A percentile compares a stretch with the other conserved stretches of the same genome.
Conservation (phyloP, 2,888 invertebrate species). For the Schizaphis graminum region DNA sequence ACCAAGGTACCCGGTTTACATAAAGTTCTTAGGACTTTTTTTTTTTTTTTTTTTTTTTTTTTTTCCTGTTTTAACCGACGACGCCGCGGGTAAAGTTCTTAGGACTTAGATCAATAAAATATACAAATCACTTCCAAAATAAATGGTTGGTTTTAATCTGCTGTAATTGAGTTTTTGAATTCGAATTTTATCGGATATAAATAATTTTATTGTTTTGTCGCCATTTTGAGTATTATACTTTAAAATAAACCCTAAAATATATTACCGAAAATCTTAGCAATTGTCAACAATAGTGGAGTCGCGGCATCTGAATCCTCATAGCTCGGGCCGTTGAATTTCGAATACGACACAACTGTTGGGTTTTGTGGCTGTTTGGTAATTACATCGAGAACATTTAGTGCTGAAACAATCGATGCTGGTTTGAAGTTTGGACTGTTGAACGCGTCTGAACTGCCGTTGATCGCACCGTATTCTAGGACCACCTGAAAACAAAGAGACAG, state of each 20-base stretch:
- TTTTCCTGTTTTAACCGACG: no score
- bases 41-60: no score
- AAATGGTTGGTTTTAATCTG: no score
- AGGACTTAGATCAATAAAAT: no score
- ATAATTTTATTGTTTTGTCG: no score
- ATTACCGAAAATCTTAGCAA: constrained; percentile 56
- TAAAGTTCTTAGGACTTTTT: no score
- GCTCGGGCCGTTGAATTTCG: constrained; percentile 35
- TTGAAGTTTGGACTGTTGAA: constrained; percentile 47
- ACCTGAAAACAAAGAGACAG: background rate
- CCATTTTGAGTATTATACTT: background rate
- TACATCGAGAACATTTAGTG: constrained; percentile 34
- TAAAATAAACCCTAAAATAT: background rate
- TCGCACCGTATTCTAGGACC: constrained; percentile 49
- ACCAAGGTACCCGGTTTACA: no score
- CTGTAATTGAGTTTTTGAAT: no score
- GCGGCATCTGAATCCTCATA: constrained; percentile 13
- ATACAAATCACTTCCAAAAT: no score
- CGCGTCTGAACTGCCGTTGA: background rate
- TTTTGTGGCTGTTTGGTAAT: background rate
- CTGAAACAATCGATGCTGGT: background rate
- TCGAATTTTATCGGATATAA: no score
- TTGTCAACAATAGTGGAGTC: constrained; percentile 1
- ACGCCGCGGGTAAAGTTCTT: no score
- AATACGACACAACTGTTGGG: background rate